phyloP scores from a whole-genome alignment of 1,140 invertebrate genomes.

The Euwallacea similis region DNA sequence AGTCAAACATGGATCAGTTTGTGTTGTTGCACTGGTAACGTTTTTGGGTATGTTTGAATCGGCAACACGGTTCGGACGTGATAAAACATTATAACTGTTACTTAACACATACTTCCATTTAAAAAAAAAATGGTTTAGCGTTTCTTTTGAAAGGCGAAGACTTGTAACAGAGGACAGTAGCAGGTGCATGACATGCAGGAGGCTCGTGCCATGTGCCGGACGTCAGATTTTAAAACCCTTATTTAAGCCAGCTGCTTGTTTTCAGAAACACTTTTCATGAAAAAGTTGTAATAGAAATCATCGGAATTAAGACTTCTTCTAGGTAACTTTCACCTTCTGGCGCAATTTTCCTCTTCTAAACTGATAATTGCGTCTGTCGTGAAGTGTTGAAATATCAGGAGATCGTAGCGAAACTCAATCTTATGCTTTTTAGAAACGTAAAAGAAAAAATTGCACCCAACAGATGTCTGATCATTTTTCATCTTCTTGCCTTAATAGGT shows the following conservation, averaged over 20 bases:
- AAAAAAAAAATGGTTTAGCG: too few relatives aligned
- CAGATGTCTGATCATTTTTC: conserved; percentile 29
- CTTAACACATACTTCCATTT: too few relatives aligned
- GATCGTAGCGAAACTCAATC: conserved; percentile 1
- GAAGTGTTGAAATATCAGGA: neutral
- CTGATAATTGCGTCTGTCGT: neutral
- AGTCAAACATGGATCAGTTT: neutral
- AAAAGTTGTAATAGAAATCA: neutral
- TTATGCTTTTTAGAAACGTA: neutral
- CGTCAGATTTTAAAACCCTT: neutral
- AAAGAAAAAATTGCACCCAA: conserved; percentile 23
- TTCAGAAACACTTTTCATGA: neutral
- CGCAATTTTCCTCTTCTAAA: neutral
- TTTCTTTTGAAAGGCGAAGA: too few relatives aligned
- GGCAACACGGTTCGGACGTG: too few relatives aligned
- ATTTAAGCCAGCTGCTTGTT: neutral
- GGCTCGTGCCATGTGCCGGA: neutral
- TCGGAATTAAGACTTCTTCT: neutral
- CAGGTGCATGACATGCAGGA: neutral
- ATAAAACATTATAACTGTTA: too few relatives aligned
- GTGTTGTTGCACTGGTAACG: neutral
- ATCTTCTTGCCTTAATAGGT: conserved; percentile 27
- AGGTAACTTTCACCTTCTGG: neutral
- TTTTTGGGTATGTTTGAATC: too few relatives aligned
- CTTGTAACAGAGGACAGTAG: too few relatives aligned